Conservation (phyloP, 2,888 invertebrate genomes). For the Chaitophorus viminalis region DNA sequence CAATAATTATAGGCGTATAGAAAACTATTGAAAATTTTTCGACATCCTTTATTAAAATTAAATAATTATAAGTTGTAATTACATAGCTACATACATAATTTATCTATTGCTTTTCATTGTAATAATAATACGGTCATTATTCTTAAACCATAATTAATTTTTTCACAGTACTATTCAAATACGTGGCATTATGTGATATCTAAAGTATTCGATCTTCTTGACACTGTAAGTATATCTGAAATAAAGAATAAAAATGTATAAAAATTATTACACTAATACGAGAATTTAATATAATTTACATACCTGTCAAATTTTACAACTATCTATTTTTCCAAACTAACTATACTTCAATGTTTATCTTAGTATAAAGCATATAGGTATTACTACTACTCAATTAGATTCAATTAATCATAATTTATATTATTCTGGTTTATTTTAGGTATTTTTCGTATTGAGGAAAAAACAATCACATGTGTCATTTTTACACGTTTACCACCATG, state of each 20-base stretch:
- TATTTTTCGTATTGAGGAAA: slow-evolving; percentile 82
- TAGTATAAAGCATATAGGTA: too few relatives aligned
- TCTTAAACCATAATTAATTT: slow-evolving; percentile 18
- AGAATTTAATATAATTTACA: too few relatives aligned
- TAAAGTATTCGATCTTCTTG: slow-evolving; percentile 70
- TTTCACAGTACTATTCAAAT: slow-evolving; percentile 61
- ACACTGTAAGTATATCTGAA: slow-evolving; percentile 67
- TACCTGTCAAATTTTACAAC: too few relatives aligned
- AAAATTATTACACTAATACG: too few relatives aligned
- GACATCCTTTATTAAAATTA: too few relatives aligned
- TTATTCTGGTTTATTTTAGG: slow-evolving; percentile 57
- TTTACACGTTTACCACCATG: slow-evolving; percentile 89
- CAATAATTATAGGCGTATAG: too few relatives aligned
- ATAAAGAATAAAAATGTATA: background rate
- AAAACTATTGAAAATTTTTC: too few relatives aligned
- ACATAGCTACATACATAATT: too few relatives aligned
- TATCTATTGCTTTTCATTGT: background rate
- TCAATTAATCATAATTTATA: slow-evolving; percentile 6
- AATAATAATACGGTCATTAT: background rate
- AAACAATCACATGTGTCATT: slow-evolving; percentile 88
- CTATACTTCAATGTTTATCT: too few relatives aligned
- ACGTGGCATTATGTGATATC: slow-evolving; percentile 68
- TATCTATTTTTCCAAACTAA: too few relatives aligned
- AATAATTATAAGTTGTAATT: too few relatives aligned
- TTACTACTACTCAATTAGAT: background rate